phyloP scores from a whole-genome alignment of 1,140 invertebrate species.

The Cheumatopsyche charites region DNA sequence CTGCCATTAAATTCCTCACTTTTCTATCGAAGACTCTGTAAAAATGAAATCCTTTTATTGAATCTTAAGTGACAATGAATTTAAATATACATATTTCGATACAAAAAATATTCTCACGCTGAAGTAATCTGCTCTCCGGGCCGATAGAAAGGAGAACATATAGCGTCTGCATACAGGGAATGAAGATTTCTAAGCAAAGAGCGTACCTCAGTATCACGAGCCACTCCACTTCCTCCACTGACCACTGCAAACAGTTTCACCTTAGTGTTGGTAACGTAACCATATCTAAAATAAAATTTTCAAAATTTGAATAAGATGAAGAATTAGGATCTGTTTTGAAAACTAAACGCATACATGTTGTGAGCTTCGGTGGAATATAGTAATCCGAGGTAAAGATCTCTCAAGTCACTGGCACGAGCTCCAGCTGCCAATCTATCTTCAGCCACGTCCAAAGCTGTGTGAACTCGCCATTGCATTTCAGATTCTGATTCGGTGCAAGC shows the following conservation, averaged over 20 bases:
- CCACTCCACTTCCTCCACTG: conserved; percentile 85
- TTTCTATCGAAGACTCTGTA: conserved; percentile 67
- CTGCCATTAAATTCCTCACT: conserved; percentile 65
- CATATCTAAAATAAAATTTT: conserved; percentile 72
- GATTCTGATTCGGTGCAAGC: conserved; percentile 80
- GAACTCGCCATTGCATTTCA: conserved; percentile 83
- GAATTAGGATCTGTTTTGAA: not conserved
- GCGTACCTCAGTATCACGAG: conserved; percentile 93
- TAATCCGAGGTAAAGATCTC: conserved; percentile 90
- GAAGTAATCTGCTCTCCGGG: conserved; percentile 84
- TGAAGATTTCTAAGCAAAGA: conserved; percentile 91
- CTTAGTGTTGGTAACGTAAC: conserved; percentile 97
- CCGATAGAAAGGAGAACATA: conserved; percentile 94
- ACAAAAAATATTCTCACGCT: conserved; percentile 65
- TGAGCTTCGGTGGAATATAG: conserved; percentile 95
- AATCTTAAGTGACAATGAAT: not conserved
- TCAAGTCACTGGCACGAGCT: conserved; percentile 64
- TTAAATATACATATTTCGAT: conserved; percentile 26
- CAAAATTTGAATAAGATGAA: not conserved
- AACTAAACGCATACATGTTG: conserved; percentile 78
- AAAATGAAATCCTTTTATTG: conserved; percentile 41
- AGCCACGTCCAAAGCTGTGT: conserved; percentile 92
- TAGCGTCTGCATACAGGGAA: conserved; percentile 86
- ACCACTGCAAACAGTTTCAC: conserved; percentile 94
- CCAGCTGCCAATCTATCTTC: conserved; percentile 82